phyloP scores from a whole-genome alignment of 2,113 vertebrate species.

The Aegypius monachus region DNA sequence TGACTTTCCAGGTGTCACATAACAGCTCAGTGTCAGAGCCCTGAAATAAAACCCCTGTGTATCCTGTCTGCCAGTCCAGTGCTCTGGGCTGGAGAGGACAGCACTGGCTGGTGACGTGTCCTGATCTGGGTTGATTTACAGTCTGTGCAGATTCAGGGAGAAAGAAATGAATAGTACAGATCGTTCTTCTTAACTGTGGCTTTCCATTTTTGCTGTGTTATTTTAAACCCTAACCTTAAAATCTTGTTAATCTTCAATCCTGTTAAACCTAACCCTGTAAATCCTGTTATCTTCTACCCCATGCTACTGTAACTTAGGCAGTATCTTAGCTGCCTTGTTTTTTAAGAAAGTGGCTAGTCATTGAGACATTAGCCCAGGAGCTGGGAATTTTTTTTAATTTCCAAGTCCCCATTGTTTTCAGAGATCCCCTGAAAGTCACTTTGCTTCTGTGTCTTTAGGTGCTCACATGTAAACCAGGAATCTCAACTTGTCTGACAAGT shows the following conservation, averaged over 20 bases:
- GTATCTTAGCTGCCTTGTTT: background rate
- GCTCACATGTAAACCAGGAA: background rate
- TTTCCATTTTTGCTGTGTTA: conserved; percentile 9
- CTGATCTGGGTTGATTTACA: conserved; percentile 10
- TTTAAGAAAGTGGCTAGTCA: background rate
- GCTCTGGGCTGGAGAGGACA: background rate
- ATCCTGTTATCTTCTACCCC: background rate
- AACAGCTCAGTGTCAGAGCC: background rate
- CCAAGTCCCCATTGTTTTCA: background rate
- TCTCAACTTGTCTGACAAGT: background rate
- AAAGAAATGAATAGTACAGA: background rate
- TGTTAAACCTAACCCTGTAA: conserved; percentile 14
- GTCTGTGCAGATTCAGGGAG: background rate
- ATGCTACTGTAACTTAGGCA: background rate
- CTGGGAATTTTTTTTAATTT: background rate
- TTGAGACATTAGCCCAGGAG: background rate
- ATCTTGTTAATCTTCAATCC: conserved; percentile 11
- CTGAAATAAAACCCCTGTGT: background rate
- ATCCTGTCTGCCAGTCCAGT: background rate
- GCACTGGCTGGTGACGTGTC: background rate
- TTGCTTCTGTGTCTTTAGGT: background rate
- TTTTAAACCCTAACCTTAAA: conserved; percentile 11
- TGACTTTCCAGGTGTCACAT: background rate
- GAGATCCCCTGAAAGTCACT: background rate
- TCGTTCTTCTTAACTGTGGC: background rate